Percentiles rank a stretch among this genome's conserved stretches.
These are phyloP conservation scores for Barypeithes pellucidus DNA, from an alignment of 2,888 invertebrate species.

Conservation along the genomic window DNA sequence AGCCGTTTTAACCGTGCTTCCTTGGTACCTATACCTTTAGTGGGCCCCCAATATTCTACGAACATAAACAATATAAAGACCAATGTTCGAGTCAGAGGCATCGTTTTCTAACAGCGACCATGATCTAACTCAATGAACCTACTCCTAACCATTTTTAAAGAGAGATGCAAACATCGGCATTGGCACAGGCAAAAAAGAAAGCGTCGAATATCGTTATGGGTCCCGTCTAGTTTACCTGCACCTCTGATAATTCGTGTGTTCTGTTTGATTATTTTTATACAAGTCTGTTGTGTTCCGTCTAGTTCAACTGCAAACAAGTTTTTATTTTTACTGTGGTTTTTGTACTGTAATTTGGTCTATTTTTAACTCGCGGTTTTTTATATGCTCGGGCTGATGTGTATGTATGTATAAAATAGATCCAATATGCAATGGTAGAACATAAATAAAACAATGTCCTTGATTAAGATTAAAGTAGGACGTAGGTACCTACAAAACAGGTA, in stretches of 20 bases:
- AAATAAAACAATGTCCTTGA: too few relatives aligned
- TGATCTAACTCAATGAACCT: conserved; percentile 15
- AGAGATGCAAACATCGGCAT: neutral
- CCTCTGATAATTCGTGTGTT: neutral
- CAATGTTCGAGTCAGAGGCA: conserved; percentile 3
- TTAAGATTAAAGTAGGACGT: too few relatives aligned
- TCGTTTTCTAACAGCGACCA: conserved; percentile 10
- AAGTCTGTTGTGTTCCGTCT: conserved; percentile 6
- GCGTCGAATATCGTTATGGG: neutral
- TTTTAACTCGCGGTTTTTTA: conserved; percentile 26
- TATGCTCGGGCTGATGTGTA: neutral
- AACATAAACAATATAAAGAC: conserved; percentile 18
- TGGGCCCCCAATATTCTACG: conserved; percentile 13
- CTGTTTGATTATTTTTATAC: conserved; percentile 2
- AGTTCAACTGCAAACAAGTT: conserved; percentile 10
- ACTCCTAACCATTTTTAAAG: neutral
- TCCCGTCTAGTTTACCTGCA: neutral
- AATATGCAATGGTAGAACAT: too few relatives aligned
- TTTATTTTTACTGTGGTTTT: conserved; percentile 17
- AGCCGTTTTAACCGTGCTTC: neutral
- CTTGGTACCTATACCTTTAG: conserved; percentile 2
- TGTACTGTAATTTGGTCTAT: conserved; percentile 26
- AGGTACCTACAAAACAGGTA: too few relatives aligned
- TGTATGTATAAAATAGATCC: too few relatives aligned
- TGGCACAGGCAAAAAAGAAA: neutral